Evolutionary conservation across 1,140 invertebrate genomes (phyloP), one percentile per base, ranked within the genome.

Genomic region (Hypsibius dujardini): DNA sequence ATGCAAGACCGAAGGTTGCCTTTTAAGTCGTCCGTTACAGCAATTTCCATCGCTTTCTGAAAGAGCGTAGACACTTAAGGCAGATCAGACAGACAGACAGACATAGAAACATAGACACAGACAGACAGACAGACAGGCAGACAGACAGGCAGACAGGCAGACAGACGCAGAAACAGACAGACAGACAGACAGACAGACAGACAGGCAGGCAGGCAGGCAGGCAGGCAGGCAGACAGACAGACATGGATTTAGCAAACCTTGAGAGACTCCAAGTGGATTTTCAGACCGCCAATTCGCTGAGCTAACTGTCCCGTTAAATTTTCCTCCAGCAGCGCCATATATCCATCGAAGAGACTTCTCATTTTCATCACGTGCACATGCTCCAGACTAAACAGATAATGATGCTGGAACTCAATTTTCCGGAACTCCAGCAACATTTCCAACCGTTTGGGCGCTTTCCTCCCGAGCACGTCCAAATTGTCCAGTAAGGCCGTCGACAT

Each of bases 351-450:
- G 2, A 81, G 75, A 62, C 79, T 73, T 14, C 75, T 75, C 0
- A 85, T 74, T 71, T 76, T 77, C 40, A 76, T 74, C 1, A 81
- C 80, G 12, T 84, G 75, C 3, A 84, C 81, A 76, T 85, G 83
- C 76, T 85, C 84, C 70, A 76, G 74, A 74, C 81, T 82, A 74
- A 84, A 85, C 45, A 85, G 74, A 70, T 83, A 80, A 77, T 85
- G 84, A 76, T 85, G 84, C 15, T 75, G 77, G 76, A 85, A 85
- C 2, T 73, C 72, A 2, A 85, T 75, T 56, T 78, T 77, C 60
- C 79, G 80, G 59, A 85, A 76, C 73, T 85, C 82, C 2, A 85
- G 45, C 7, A 67, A 15, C 42, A 67, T 15, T 42, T 67, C 62
- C 62, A 67, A 42, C 12, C 62, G 12, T 42, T 67, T 12, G 12